Conservation (phyloP, 1,140 invertebrate genomes). For the Mercenaria mercenaria region DNA sequence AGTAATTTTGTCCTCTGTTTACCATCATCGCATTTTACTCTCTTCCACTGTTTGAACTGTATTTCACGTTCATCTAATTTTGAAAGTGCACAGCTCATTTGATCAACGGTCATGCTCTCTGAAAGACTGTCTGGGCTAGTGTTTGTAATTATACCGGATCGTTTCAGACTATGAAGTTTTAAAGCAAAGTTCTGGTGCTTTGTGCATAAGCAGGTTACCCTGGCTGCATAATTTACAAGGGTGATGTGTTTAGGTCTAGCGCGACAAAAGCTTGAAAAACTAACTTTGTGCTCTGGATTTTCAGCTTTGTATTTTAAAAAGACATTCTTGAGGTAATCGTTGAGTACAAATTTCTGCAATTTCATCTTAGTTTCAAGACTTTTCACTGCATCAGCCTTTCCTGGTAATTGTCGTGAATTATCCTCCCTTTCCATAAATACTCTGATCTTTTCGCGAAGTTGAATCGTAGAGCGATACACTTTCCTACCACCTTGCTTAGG, state of each 20-base stretch:
- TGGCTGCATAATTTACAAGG: neutral
- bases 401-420: conserved; percentile 39
- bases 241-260: conserved; percentile 44
- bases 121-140: too few relatives aligned
- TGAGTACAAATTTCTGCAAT: conserved; percentile 47
- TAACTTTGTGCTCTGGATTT: neutral
- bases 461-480: neutral
- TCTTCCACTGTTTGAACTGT: too few relatives aligned
- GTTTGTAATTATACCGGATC: too few relatives aligned
- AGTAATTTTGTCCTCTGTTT: too few relatives aligned
- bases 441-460: neutral
- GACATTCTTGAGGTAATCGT: conserved; percentile 22
- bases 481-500: neutral
- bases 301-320: conserved; percentile 51
- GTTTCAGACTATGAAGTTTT: too few relatives aligned
- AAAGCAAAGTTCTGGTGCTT: conserved; percentile 60
- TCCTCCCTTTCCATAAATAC: conserved; percentile 36
- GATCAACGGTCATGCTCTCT: too few relatives aligned
- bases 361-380: too few relatives aligned
- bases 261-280: conserved; percentile 49
- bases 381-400: conserved; percentile 33
- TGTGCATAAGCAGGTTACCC: conserved; percentile 59
- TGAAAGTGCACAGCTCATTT: too few relatives aligned
- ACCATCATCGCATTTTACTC: too few relatives aligned
- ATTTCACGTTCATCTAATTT: too few relatives aligned